Conservation (phyloP, 2,113 vertebrate genomes). For the Prietella phreatophila region DNA sequence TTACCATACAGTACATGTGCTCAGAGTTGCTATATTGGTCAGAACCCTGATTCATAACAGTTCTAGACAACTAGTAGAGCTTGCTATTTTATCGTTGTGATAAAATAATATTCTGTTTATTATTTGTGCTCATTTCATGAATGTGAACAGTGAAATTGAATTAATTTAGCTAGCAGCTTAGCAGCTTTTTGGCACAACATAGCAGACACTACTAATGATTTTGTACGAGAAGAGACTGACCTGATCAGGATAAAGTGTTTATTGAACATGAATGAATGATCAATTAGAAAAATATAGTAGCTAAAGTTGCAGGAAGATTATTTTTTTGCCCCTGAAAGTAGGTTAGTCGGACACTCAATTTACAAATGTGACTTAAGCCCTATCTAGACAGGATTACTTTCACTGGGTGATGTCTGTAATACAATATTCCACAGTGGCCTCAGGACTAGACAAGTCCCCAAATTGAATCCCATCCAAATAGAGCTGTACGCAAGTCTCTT, state of each 20-base stretch:
- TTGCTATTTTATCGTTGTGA: neutral
- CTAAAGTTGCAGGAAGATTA: neutral
- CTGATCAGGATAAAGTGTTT: neutral
- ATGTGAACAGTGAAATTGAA: neutral
- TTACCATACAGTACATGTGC: neutral
- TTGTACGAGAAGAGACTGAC: neutral
- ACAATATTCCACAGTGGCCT: neutral
- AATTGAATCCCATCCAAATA: neutral
- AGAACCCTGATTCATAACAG: neutral
- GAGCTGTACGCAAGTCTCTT: neutral
- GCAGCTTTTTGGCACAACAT: too few species aligned
- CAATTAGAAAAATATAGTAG: neutral
- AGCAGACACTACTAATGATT: too few species aligned
- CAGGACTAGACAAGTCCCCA: neutral
- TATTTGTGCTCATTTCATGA: neutral
- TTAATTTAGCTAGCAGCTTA: neutral
- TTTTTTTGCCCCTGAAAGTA: neutral
- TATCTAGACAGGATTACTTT: neutral
- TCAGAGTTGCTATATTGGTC: neutral
- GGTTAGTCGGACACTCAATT: neutral
- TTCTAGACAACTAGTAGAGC: neutral
- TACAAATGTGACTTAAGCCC: neutral
- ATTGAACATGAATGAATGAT: neutral
- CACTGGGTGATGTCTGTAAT: neutral
- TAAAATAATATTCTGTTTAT: neutral